Evolutionary conservation across 2,113 vertebrate species (phyloP).

Genomic region (Lanius ludovicianus): DNA sequence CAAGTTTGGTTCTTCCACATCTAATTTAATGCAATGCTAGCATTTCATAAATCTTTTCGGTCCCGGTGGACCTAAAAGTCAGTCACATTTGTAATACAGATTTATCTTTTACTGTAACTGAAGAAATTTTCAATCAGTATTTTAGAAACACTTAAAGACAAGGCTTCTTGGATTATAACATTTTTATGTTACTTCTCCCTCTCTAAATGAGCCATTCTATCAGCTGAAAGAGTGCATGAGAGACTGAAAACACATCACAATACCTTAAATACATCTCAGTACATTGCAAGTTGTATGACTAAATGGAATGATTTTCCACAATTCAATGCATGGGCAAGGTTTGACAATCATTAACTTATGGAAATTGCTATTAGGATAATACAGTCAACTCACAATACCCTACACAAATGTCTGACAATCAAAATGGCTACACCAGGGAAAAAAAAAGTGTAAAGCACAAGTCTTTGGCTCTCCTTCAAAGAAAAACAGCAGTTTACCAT

Average conservation of each 20-base stretch:
- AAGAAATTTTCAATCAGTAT: conserved; percentile 6
- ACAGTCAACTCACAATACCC: conserved; percentile 71
- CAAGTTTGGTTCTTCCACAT: conserved; percentile 13
- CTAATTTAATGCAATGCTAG: conserved; percentile 42
- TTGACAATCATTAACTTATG: conserved; percentile 65
- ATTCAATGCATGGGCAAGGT: conserved; percentile 59
- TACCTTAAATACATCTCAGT: conserved; percentile 27
- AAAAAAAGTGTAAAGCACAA: conserved; percentile 77
- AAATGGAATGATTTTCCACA: conserved; percentile 58
- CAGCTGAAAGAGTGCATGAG: not conserved
- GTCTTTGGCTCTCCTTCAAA: conserved; percentile 82
- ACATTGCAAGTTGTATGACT: conserved; percentile 42
- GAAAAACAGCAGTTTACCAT: conserved; percentile 75
- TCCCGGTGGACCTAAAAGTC: conserved; percentile 9
- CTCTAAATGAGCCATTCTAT: conserved; percentile 32
- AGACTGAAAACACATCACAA: conserved; percentile 21
- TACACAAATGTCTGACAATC: conserved; percentile 60
- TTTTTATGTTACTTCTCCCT: not conserved
- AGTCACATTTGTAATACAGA: conserved; percentile 5
- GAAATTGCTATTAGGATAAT: conserved; percentile 54
- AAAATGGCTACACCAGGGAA: conserved; percentile 60
- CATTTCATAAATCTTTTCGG: not conserved
- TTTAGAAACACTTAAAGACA: conserved; percentile 28
- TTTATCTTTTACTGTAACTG: not conserved
- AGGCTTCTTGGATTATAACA: not conserved